phyloP scores from a whole-genome alignment of 2,113 vertebrate genomes.

The Sciurus niger region DNA sequence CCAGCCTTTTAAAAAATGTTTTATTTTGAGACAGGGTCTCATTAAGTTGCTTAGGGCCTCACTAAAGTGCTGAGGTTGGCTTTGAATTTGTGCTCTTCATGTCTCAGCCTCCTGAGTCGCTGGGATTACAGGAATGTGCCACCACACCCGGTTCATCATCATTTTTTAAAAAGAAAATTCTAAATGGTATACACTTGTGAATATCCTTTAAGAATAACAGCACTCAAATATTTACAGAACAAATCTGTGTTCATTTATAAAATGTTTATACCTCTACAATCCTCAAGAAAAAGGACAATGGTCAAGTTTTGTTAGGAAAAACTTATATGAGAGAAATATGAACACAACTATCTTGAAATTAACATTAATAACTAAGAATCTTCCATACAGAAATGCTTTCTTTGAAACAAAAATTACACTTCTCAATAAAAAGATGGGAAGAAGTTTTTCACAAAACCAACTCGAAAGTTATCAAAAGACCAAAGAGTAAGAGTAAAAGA shows the following conservation, averaged over 20 bases:
- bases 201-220: not conserved
- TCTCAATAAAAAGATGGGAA: slow-evolving; percentile 36
- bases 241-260: not conserved
- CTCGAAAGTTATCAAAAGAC: not conserved
- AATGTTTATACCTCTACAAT: not conserved
- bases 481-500: not conserved
- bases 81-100: too few species aligned
- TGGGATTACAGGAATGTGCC: too few species aligned
- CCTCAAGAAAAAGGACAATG: slow-evolving; percentile 18
- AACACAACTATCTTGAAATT: slow-evolving; percentile 29
- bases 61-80: too few species aligned
- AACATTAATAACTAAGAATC: not conserved
- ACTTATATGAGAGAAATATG: slow-evolving; percentile 6
- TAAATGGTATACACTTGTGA: not conserved
- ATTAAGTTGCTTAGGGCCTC: too few species aligned
- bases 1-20: not conserved
- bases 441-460: not conserved
- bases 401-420: slow-evolving; percentile 25
- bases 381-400: slow-evolving; percentile 27
- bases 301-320: not conserved
- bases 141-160: too few species aligned
- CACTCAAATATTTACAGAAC: slow-evolving; percentile 56
- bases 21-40: too few species aligned
- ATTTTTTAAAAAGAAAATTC: not conserved
- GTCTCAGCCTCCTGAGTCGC: too few species aligned